Conservation (phyloP, 2,888 invertebrate species). For the Teinopalpus imperialis region DNA sequence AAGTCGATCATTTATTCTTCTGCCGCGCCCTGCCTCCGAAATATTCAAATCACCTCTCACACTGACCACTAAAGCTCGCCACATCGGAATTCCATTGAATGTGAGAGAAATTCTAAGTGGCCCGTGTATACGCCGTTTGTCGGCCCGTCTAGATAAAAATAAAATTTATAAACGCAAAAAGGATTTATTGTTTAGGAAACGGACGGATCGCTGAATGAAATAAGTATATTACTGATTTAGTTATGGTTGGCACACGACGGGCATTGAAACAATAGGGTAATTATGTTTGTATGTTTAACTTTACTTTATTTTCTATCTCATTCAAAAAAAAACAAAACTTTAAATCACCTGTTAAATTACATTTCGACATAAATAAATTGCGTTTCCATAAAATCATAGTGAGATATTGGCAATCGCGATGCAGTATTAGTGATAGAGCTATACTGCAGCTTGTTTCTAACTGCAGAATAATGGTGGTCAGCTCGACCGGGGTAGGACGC, state of each 20-base stretch:
- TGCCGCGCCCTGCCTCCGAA: slow-evolving; percentile 32
- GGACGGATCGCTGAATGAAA: slow-evolving; percentile 19
- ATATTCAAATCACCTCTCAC: slow-evolving; percentile 39
- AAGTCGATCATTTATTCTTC: slow-evolving; percentile 32
- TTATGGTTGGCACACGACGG: background rate
- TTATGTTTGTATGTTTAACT: too few relatives aligned
- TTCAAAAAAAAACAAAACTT: too few relatives aligned
- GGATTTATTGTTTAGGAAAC: slow-evolving; percentile 35
- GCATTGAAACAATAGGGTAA: slow-evolving; percentile 1
- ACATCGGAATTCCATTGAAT: slow-evolving; percentile 52
- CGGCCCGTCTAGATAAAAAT: slow-evolving; percentile 24
- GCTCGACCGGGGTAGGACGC: too few relatives aligned
- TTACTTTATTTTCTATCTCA: too few relatives aligned
- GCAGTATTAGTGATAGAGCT: too few relatives aligned
- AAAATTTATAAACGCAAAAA: slow-evolving; percentile 23
- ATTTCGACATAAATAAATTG: too few relatives aligned
- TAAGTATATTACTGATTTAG: slow-evolving; percentile 11
- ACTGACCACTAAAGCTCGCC: slow-evolving; percentile 48
- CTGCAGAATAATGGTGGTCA: too few relatives aligned
- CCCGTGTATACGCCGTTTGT: slow-evolving; percentile 20
- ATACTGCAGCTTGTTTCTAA: too few relatives aligned
- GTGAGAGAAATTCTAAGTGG: slow-evolving; percentile 45
- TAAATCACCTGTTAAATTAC: too few relatives aligned
- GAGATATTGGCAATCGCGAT: too few relatives aligned
- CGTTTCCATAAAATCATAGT: too few relatives aligned